Percentiles rank a stretch among this genome's conserved stretches.
Evolutionary conservation across 2,797 vertebrate genomes (phyloP).

Genomic region (Silurus lanzhouensis): DNA sequence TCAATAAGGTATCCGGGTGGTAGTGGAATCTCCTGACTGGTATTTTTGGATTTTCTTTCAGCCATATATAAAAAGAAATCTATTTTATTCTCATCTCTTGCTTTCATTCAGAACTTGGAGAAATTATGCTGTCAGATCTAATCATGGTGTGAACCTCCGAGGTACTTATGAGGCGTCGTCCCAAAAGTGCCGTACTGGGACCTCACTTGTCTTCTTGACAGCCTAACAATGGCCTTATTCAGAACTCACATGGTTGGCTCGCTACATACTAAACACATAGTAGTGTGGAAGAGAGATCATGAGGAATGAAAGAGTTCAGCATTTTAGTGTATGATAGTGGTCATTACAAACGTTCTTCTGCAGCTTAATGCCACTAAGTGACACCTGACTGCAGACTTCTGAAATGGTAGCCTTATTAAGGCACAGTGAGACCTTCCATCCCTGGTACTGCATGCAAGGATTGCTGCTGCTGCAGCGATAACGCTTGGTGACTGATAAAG

Average conservation of each 20-base stretch:
- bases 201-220: slow-evolving; percentile 80
- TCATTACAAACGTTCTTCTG: slow-evolving; percentile 31
- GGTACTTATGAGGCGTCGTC: slow-evolving; percentile 61
- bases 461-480: slow-evolving; percentile 83
- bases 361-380: slow-evolving; percentile 61
- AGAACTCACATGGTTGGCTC: slow-evolving; percentile 50
- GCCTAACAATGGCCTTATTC: slow-evolving; percentile 73
- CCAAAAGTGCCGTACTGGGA: slow-evolving; percentile 62
- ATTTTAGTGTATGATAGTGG: slow-evolving; percentile 24
- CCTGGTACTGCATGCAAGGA: slow-evolving; percentile 74
- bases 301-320: slow-evolving; percentile 66
- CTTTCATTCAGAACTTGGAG: slow-evolving; percentile 41
- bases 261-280: slow-evolving; percentile 40
- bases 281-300: slow-evolving; percentile 58
- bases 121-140: slow-evolving; percentile 51
- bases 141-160: slow-evolving; percentile 48
- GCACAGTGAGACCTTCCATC: slow-evolving; percentile 64
- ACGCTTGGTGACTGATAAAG: slow-evolving; percentile 89
- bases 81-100: slow-evolving; percentile 16
- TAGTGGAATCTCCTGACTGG: not conserved
- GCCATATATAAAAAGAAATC: slow-evolving; percentile 31
- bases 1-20: not conserved
- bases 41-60: slow-evolving; percentile 12
- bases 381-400: slow-evolving; percentile 73
- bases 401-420: slow-evolving; percentile 77